Percentiles rank a stretch among this genome's conserved stretches.
Conservation (phyloP, 2,113 vertebrate genomes). For the Lethenteron reissneri region DNA sequence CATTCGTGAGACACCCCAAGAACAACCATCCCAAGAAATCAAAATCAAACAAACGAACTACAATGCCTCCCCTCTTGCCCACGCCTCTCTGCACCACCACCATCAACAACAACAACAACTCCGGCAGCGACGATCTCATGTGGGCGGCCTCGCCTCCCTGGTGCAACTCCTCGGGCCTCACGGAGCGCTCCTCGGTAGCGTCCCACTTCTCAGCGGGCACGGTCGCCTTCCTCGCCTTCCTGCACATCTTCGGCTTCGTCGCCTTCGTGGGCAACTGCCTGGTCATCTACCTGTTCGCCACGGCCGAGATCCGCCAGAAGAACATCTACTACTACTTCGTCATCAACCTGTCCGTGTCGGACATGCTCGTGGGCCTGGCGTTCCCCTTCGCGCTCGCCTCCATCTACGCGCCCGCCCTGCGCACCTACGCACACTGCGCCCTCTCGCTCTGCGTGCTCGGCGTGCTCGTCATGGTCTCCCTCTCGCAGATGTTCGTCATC, state of each 20-base stretch:
- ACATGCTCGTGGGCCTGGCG: constrained; percentile 4
- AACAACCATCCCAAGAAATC: too few relatives aligned
- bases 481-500: constrained; percentile 6
- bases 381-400: constrained; percentile 1
- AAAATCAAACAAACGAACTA: too few relatives aligned
- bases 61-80: too few relatives aligned
- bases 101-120: too few relatives aligned
- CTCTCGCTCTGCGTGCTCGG: constrained; percentile 1
- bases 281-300: constrained; percentile 5
- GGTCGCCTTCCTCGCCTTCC: constrained; percentile 1
- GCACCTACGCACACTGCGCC: not conserved
- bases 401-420: not conserved
- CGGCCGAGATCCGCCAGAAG: not conserved
- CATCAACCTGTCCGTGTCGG: constrained; percentile 3
- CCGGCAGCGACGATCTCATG: too few relatives aligned
- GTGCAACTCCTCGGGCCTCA: too few relatives aligned
- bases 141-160: too few relatives aligned
- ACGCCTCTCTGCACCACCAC: too few relatives aligned
- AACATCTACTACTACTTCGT: constrained; percentile 5
- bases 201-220: too few relatives aligned
- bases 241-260: not conserved
- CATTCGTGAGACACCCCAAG: too few relatives aligned
- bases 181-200: too few relatives aligned
- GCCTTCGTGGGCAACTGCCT: not conserved
- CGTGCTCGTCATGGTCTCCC: constrained; percentile 1